Conservation (phyloP, 1,140 invertebrate genomes). For the Hyposmocoma kahamanoa region DNA sequence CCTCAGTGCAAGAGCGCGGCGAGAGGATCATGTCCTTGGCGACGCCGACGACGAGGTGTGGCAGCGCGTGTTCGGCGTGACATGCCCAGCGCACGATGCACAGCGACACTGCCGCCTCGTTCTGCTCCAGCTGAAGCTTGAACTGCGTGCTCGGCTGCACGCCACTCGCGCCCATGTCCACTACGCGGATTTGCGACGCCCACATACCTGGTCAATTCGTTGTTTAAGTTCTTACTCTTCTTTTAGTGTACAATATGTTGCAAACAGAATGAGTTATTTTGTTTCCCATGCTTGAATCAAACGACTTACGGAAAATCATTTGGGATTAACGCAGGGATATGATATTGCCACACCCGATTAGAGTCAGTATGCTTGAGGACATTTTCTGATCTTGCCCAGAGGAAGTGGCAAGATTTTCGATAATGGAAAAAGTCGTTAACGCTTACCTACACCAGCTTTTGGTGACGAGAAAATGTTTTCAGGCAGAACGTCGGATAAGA, state of each 20-base stretch:
- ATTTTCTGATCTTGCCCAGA: slow-evolving; percentile 65
- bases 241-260: too few species aligned
- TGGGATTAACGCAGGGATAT: slow-evolving; percentile 68
- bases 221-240: too few species aligned
- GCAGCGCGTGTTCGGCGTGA: slow-evolving; percentile 37
- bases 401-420: slow-evolving; percentile 46
- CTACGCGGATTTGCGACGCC: slow-evolving; percentile 95
- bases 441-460: slow-evolving; percentile 95
- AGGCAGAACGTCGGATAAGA: slow-evolving; percentile 95
- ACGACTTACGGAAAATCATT: slow-evolving; percentile 51
- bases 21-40: slow-evolving; percentile 93
- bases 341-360: slow-evolving; percentile 68
- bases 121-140: slow-evolving; percentile 91
- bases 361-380: slow-evolving; percentile 48
- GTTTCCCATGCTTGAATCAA: slow-evolving; percentile 68
- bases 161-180: slow-evolving; percentile 83
- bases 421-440: not conserved
- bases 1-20: slow-evolving; percentile 85
- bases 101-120: slow-evolving; percentile 92
- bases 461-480: slow-evolving; percentile 96
- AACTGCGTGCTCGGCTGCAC: slow-evolving; percentile 80
- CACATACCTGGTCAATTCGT: slow-evolving; percentile 88
- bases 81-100: slow-evolving; percentile 78
- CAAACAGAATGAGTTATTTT: too few species aligned
- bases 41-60: slow-evolving; percentile 74